Base-by-base conservation (phyloP, 2,113 vertebrate genomes). In the Marmota flaviventris region DNA sequence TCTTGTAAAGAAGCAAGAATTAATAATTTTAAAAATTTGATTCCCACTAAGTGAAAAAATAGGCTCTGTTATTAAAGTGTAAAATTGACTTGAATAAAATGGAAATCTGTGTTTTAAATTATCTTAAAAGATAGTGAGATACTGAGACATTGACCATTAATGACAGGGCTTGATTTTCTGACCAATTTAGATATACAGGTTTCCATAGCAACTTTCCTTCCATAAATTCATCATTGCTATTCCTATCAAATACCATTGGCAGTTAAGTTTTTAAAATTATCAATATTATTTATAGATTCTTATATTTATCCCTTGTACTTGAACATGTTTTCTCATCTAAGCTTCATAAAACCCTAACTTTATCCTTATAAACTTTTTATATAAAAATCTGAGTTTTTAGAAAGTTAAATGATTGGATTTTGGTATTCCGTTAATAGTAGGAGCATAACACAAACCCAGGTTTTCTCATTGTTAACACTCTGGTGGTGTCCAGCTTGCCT, bases 1-100 rank as follows among this genome's bases (percentile, higher is more conserved):
- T 16, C 14, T 63, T 83, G 5, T 12, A 87, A 81, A 63, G n/a
- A 48, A 83, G 42, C 3, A 32, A 48, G 14, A 83, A 78, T 69
- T 89, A 42, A 22, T 65, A 11, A 88, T 77, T 78, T 81, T 32
- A 7, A 95, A 96, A 91, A 75, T 67, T 8, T 42, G 39, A 90
- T 89, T 86, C 2, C 67, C 17, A 24, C 14, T 45, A 0, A 61
- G 53, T 76, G 9, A 92, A 96, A 86, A 92, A 95, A 86, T 32
- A 69, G 67, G 22, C 58, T 39, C 22, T 27, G 10, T 51, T 69
- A 20, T 76, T 85, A 92, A 76, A 32, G 8, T 84, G 22, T 79
- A 78, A 82, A 86, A 24, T 18, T 13, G 12, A 39, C n/a, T 82
- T 63, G 42, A 89, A 90, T 48, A 56, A 76, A 56, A 5, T 72